phyloP scores from a whole-genome alignment of 2,888 invertebrate genomes.

The Amaurobius ferox region DNA sequence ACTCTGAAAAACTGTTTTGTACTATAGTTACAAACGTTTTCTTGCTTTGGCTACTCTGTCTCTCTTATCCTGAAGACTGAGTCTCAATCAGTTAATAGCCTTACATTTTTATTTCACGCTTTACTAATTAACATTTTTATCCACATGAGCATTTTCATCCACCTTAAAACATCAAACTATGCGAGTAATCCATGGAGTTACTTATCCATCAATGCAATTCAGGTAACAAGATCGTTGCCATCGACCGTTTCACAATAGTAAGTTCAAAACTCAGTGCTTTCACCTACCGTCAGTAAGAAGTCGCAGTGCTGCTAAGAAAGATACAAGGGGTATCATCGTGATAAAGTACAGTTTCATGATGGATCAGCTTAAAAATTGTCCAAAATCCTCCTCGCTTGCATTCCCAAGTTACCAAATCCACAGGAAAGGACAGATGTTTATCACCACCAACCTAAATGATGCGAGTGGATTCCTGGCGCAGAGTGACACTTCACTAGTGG shows the following conservation, averaged over 20 bases:
- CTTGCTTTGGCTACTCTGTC: no score
- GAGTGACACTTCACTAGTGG: slow-evolving; percentile 45
- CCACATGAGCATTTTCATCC: no score
- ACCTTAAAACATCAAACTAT: no score
- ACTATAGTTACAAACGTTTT: no score
- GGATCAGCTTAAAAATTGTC: not conserved
- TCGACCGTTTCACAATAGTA: not conserved
- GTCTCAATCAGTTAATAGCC: no score
- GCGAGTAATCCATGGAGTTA: no score
- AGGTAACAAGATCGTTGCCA: not conserved
- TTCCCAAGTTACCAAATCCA: slow-evolving; percentile 26
- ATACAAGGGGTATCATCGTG: slow-evolving; percentile 89
- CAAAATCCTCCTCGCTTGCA: slow-evolving; percentile 34
- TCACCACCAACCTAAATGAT: not conserved
- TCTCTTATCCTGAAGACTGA: no score
- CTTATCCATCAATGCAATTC: no score
- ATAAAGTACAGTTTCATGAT: slow-evolving; percentile 61
- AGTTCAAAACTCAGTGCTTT: not conserved
- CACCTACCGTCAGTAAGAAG: slow-evolving; percentile 87
- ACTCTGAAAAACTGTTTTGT: no score
- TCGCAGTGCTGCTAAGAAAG: slow-evolving; percentile 88
- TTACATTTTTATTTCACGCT: no score
- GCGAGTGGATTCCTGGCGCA: slow-evolving; percentile 18
- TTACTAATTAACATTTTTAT: no score
- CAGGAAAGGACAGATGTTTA: not conserved